Evolutionary conservation across 2,113 vertebrate species (phyloP).

Genomic region (Semnornis frantzii): DNA sequence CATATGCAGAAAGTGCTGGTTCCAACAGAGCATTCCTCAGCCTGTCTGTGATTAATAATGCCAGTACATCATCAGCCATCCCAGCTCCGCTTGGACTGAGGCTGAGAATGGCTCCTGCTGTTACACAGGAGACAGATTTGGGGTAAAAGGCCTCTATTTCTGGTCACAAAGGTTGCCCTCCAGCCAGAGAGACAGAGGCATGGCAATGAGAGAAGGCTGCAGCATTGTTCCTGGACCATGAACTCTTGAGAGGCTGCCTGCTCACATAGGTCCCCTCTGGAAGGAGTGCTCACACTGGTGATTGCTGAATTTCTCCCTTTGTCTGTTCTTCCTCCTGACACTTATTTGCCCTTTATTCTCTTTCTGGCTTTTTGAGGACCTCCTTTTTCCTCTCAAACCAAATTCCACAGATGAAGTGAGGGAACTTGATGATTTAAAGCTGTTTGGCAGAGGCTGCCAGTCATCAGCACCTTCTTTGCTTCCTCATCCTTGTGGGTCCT

Average conservation of each 20-base stretch:
- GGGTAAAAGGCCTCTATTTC: background rate
- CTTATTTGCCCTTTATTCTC: background rate
- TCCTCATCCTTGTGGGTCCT: background rate
- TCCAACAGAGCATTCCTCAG: slow-evolving; percentile 21
- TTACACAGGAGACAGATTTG: background rate
- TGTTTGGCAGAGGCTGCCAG: background rate
- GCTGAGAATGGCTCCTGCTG: background rate
- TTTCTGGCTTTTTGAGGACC: background rate
- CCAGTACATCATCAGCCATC: background rate
- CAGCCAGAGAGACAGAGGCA: background rate
- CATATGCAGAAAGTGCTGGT: background rate
- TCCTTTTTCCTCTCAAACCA: background rate
- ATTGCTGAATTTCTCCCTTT: background rate
- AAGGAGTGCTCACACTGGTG: background rate
- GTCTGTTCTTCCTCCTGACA: background rate
- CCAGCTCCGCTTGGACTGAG: background rate
- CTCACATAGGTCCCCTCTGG: background rate
- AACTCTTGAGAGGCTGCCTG: rapidly evolving
- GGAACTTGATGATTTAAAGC: background rate
- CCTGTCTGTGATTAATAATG: background rate
- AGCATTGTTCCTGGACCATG: background rate
- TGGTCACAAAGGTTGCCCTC: background rate
- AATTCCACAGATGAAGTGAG: background rate
- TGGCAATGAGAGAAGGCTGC: background rate
- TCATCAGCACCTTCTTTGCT: background rate